A percentile compares a stretch with the other conserved stretches of the same genome.
Evolutionary conservation across 1,140 invertebrate species (phyloP).

Genomic region (Oedothorax gibbosus): DNA sequence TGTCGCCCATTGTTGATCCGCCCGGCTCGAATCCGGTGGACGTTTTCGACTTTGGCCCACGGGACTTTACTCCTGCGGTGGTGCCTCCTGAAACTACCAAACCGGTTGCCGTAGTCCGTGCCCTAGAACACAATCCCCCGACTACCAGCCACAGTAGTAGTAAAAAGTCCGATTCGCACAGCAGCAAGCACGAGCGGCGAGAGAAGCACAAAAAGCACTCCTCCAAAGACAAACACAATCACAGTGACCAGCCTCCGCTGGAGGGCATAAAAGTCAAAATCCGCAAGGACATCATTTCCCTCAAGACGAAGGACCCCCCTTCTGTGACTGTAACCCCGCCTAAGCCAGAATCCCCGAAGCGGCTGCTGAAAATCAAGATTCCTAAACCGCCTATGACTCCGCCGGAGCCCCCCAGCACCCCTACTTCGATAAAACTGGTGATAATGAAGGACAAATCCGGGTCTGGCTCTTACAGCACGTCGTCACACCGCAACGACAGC

Average conservation of each 20-base stretch:
- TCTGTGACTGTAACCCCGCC: slow-evolving; percentile 7
- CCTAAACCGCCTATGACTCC: neutral
- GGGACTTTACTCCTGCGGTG: neutral
- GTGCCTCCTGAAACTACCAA: neutral
- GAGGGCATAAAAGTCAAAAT: slow-evolving; percentile 75
- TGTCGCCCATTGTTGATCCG: no score
- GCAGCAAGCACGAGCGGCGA: slow-evolving; percentile 22
- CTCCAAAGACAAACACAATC: slow-evolving; percentile 28
- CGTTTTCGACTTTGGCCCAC: neutral
- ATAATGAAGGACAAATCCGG: slow-evolving; percentile 57
- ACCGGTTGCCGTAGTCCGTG: no score
- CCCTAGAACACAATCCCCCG: no score
- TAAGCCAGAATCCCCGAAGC: slow-evolving; percentile 62
- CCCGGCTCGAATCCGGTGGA: no score
- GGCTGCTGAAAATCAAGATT: slow-evolving; percentile 64
- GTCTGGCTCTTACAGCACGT: slow-evolving; percentile 34
- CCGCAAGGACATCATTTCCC: slow-evolving; percentile 70
- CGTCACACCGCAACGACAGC: slow-evolving; percentile 4
- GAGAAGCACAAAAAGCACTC: slow-evolving; percentile 46
- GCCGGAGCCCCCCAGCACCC: neutral
- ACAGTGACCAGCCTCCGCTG: slow-evolving; percentile 61
- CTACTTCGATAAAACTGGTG: slow-evolving; percentile 61
- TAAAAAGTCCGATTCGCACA: slow-evolving; percentile 20
- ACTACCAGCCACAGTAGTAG: neutral
- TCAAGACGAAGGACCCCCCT: slow-evolving; percentile 63